Conservation (phyloP, 1,140 invertebrate species). For the Drosophila hydei region DNA sequence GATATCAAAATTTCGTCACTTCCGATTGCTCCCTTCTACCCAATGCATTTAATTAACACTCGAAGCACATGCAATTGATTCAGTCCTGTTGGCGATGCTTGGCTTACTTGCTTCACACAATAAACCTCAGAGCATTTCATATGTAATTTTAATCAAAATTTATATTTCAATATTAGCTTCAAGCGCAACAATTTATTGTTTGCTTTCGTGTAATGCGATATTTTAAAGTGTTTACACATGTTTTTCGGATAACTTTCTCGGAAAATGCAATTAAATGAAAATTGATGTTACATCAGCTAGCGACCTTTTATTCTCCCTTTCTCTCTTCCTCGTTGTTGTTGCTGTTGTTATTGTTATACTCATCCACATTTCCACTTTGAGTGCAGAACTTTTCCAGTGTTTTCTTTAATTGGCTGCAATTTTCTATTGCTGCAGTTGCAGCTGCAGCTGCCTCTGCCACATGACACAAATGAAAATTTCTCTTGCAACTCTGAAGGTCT, state of each 20-base stretch:
- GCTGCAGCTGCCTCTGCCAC: too few relatives aligned
- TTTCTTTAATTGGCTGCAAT: too few relatives aligned
- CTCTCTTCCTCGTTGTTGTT: slow-evolving; percentile 24
- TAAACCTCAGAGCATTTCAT: not conserved
- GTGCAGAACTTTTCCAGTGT: too few relatives aligned
- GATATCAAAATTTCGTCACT: not conserved
- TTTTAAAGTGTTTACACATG: slow-evolving; percentile 46
- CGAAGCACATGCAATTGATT: slow-evolving; percentile 48
- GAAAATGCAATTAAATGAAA: slow-evolving; percentile 66
- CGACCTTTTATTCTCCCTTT: slow-evolving; percentile 28
- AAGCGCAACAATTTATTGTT: not conserved
- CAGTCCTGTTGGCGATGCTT: too few relatives aligned
- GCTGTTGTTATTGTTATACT: too few relatives aligned
- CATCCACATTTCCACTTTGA: too few relatives aligned
- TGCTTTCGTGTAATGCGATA: slow-evolving; percentile 17
- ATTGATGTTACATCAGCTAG: slow-evolving; percentile 33
- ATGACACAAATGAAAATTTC: too few relatives aligned
- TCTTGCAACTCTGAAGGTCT: too few relatives aligned
- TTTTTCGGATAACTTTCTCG: slow-evolving; percentile 46
- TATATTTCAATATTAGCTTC: not conserved
- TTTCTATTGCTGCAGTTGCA: too few relatives aligned
- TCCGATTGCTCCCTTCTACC: slow-evolving; percentile 51
- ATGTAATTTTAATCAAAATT: slow-evolving; percentile 3
- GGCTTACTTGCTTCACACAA: too few relatives aligned
- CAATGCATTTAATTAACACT: slow-evolving; percentile 25